phyloP scores from a whole-genome alignment of 35 echinoderm and acorn worm species.

The Apostichopus japonicus region DNA sequence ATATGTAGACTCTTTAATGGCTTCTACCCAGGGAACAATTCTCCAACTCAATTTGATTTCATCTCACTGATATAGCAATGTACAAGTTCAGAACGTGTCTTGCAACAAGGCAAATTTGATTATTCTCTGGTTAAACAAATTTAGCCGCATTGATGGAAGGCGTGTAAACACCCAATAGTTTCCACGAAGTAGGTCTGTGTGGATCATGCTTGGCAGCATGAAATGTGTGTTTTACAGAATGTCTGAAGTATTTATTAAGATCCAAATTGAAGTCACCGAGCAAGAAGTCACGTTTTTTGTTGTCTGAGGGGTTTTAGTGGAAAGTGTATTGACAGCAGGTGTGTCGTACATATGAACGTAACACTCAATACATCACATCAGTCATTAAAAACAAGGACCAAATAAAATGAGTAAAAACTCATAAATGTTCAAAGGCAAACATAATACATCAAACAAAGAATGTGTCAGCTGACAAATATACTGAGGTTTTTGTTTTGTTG shows the following conservation, averaged over 20 bases:
- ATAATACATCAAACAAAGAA: neutral
- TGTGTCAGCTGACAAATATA: no score
- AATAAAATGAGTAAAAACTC: neutral
- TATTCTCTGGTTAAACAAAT: slow-evolving; percentile 35
- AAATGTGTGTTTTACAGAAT: slow-evolving; percentile 44
- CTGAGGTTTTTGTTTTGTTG: no score
- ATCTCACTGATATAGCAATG: neutral
- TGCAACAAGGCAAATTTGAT: slow-evolving; percentile 17
- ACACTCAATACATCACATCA: neutral
- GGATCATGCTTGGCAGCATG: neutral
- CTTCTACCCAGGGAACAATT: neutral
- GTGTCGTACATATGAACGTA: neutral
- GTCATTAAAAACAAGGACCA: neutral
- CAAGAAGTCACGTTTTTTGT: neutral
- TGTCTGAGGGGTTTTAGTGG: neutral
- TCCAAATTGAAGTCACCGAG: neutral
- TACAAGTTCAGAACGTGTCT: slow-evolving; percentile 30
- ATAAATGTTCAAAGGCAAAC: neutral
- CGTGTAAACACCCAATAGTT: slow-evolving; percentile 4
- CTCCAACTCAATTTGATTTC: neutral
- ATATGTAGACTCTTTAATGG: neutral
- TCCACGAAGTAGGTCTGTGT: neutral
- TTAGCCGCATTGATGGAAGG: slow-evolving; percentile 41
- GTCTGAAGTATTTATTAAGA: slow-evolving; percentile 22
- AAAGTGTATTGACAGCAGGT: slow-evolving; percentile 16